Percentiles rank a stretch among this genome's conserved stretches.
Evolutionary conservation across 2,888 invertebrate genomes (phyloP).

Genomic region (Sesamia inferens): DNA sequence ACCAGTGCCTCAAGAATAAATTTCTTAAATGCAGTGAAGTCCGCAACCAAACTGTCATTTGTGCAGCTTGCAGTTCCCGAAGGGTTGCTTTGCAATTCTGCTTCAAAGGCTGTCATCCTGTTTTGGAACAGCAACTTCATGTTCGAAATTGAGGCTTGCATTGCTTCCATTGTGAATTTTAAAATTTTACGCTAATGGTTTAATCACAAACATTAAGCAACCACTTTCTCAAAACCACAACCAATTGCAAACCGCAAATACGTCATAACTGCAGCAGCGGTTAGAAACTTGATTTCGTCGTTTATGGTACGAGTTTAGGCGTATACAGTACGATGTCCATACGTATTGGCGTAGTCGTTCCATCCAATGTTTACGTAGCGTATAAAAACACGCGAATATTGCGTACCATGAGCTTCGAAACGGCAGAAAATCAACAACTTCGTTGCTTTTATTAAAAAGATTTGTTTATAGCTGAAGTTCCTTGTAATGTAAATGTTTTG

Average conservation of each 20-base stretch:
- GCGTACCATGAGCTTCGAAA: conserved; percentile 11
- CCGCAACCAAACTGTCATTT: no score
- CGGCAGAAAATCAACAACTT: conserved; percentile 23
- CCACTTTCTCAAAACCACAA: conserved; percentile 21
- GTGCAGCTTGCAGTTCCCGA: no score
- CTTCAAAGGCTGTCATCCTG: no score
- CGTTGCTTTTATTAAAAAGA: conserved; percentile 25
- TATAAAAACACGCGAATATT: conserved; percentile 48
- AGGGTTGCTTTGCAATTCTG: no score
- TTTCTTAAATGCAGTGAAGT: no score
- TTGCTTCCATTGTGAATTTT: no score
- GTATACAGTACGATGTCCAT: conserved; percentile 22
- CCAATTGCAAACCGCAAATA: conserved; percentile 31
- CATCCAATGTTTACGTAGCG: conserved; percentile 30
- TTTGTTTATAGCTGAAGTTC: conserved; percentile 1
- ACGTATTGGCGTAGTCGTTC: conserved; percentile 17
- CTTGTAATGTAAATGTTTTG: background rate
- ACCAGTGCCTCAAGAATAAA: no score
- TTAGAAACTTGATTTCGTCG: conserved; percentile 47
- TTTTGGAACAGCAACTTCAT: no score
- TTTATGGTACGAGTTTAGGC: conserved; percentile 27
- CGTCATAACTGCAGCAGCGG: conserved; percentile 27
- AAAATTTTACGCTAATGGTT: no score
- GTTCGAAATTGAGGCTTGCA: no score
- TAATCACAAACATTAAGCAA: conserved; percentile 5